Evolutionary conservation across 2,797 vertebrate species (phyloP), one percentile per base, ranked within the genome.

Genomic region (Enoplosus armatus): DNA sequence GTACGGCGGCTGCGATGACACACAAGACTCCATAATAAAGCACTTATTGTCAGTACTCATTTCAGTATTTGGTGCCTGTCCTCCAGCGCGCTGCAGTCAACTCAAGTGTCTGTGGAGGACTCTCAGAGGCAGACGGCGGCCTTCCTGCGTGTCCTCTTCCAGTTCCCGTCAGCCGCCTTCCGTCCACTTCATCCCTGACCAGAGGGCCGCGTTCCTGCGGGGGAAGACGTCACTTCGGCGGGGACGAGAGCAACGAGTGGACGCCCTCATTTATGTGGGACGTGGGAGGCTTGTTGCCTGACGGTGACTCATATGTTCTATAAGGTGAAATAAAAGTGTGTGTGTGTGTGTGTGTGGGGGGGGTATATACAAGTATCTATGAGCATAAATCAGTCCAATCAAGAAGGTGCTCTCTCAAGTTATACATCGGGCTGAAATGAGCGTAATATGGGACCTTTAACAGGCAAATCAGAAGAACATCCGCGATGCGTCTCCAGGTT

Each of bases 61-160:
- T 51, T 50, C 27, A 48, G 12, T 3, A 11, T 1, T 9, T 22
- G 0, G 20, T 18, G 11, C 15, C 6, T 54, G 3, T 47, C 5
- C 31, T 43, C 27, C 16, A n/a, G n/a, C 55, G 27, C n/a, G 7
- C 33, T 35, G 22, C 14, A 31, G 1, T 29, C 14, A 16, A 18
- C 26, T 77, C 33, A 45, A 54, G 59, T 54, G 64, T 22, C 5
- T 41, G 55, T 56, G 41, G n/a, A 72, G 39, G 41, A 24, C 64
- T 18, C 51, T 74, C 58, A 9, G 35, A 8, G 11, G 24, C n/a
- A 14, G 27, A 33, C 20, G 8, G 39, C 29, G 47, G 18, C 10
- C 12, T 26, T n/a, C 8, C 55, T 41, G 6, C 24, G 37, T 22
- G 27, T 41, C 15, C 26, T 27, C 0, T 61, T 45, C 37, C 29